A percentile compares a stretch with the other conserved stretches of the same genome.
These are phyloP conservation scores for Pantherophis alleghaniensis DNA, from an alignment of 2,797 vertebrate species.

Conservation along the genomic window DNA sequence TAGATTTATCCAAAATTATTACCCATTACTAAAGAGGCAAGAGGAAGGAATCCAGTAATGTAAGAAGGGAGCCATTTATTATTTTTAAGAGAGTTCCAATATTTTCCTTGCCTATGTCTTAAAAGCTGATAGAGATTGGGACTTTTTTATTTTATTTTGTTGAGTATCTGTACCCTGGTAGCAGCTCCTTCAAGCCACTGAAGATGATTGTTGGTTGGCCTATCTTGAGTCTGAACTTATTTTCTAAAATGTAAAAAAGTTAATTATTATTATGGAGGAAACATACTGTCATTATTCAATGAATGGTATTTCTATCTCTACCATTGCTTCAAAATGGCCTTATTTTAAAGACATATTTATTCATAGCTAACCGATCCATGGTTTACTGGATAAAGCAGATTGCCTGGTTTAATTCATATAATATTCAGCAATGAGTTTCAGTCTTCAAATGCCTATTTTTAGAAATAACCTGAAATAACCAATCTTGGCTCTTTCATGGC, in stretches of 20 bases:
- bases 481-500: neutral
- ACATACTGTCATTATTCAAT: neutral
- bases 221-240: neutral
- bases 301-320: neutral
- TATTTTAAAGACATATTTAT: neutral
- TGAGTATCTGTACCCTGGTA: constrained; percentile 3
- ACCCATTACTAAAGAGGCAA: constrained; percentile 42
- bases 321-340: neutral
- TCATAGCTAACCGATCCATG: neutral
- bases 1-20: constrained; percentile 55
- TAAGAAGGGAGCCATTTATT: constrained; percentile 52
- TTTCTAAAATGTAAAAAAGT: neutral
- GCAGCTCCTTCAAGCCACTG: constrained; percentile 10
- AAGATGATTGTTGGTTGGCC: neutral
- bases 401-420: neutral
- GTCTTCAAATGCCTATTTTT: neutral
- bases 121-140: constrained; percentile 34
- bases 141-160: constrained; percentile 29
- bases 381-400: neutral
- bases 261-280: neutral
- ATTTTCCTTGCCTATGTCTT: constrained; percentile 32
- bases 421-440: neutral
- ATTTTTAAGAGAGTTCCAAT: constrained; percentile 53
- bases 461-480: neutral
- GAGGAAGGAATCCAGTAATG: constrained; percentile 48